phyloP scores from a whole-genome alignment of 2,797 vertebrate species.

The Sebastolobus altivelis region DNA sequence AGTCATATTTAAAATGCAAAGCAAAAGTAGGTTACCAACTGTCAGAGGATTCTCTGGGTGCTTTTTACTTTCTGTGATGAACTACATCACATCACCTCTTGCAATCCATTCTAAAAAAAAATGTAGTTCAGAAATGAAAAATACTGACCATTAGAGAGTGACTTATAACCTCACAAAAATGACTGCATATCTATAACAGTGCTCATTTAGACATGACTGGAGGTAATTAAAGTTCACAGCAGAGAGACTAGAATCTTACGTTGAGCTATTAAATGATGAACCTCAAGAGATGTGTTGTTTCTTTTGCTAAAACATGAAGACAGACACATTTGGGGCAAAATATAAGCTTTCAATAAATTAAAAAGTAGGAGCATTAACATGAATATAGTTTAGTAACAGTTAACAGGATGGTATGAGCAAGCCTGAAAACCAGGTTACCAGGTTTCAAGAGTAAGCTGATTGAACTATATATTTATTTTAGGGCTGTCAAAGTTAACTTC shows the following conservation, averaged over 20 bases:
- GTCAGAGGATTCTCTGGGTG: slow-evolving; percentile 30
- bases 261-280: neutral
- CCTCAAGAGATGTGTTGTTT: neutral
- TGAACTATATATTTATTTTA: too few species aligned
- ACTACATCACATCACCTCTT: slow-evolving; percentile 1
- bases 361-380: neutral
- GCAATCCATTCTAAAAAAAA: neutral
- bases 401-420: neutral
- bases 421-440: neutral
- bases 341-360: neutral
- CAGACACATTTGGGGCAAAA: neutral
- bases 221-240: neutral
- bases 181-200: neutral
- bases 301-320: neutral
- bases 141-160: slow-evolving; percentile 6
- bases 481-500: too few species aligned
- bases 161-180: neutral
- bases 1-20: slow-evolving; percentile 43
- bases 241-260: neutral
- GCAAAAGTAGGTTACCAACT: slow-evolving; percentile 40
- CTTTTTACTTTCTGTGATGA: slow-evolving; percentile 12
- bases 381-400: neutral
- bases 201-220: slow-evolving; percentile 1
- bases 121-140: slow-evolving; percentile 20
- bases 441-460: neutral